These are phyloP conservation scores for Sphyrna mokarran DNA, from an alignment of 2,113 vertebrate genomes.

Conservation along the genomic window DNA sequence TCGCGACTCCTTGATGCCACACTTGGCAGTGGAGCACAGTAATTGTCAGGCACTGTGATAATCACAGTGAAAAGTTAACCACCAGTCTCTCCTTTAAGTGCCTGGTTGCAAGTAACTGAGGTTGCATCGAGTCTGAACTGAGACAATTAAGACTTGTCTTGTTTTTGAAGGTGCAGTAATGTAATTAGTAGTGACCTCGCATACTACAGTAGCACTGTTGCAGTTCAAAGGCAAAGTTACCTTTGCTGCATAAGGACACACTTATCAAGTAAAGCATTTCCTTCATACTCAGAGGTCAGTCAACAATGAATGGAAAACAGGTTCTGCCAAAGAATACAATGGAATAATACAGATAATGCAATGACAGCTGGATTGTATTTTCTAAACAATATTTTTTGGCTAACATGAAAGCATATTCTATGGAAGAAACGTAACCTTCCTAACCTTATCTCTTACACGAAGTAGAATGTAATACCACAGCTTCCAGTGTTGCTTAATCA, in stretches of 20 bases:
- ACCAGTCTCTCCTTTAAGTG: neutral
- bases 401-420: neutral
- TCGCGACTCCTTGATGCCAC: neutral
- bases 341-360: neutral
- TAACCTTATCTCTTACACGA: constrained; percentile 32
- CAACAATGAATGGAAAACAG: neutral
- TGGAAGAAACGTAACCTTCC: constrained; percentile 6
- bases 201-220: neutral
- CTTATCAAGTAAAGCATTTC: neutral
- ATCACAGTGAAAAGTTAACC: neutral
- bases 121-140: neutral
- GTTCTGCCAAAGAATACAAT: neutral
- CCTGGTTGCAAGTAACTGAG: neutral
- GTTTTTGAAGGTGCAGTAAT: neutral
- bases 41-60: neutral
- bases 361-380: neutral
- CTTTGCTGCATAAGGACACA: neutral
- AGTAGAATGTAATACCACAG: constrained; percentile 11
- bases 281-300: neutral
- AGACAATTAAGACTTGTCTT: neutral
- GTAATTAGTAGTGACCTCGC: neutral
- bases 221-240: neutral
- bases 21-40: neutral
- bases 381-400: neutral
- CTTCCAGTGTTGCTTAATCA: constrained; percentile 15